phyloP scores from a whole-genome alignment of 2,113 vertebrate genomes.

The Serinus canaria region DNA sequence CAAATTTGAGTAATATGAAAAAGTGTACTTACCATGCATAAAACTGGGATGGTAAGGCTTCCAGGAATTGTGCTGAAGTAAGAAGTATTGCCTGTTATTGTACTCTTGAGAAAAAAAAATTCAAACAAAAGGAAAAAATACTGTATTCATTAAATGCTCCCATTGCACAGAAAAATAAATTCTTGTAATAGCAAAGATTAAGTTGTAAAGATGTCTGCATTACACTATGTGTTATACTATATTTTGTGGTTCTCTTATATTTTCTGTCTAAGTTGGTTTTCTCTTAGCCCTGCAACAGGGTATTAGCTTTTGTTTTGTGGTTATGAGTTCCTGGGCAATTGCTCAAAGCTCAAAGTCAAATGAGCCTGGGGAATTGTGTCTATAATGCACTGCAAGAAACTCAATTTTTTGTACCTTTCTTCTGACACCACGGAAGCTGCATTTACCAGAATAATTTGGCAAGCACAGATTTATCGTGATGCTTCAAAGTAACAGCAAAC shows the following conservation, averaged over 20 bases:
- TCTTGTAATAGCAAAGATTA: background rate
- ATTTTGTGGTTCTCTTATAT: background rate
- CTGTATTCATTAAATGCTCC: background rate
- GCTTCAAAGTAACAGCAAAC: conserved; percentile 62
- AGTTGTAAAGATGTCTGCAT: background rate
- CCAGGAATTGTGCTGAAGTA: background rate
- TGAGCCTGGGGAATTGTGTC: rapidly evolving
- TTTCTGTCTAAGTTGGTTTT: background rate
- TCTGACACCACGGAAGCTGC: background rate
- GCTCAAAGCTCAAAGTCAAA: background rate
- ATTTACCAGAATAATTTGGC: conserved; percentile 20
- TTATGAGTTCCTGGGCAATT: background rate
- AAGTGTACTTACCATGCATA: background rate
- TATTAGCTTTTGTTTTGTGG: background rate
- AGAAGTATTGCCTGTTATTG: background rate
- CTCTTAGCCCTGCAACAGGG: background rate
- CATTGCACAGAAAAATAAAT: background rate
- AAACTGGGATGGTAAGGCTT: background rate
- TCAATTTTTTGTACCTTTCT: background rate
- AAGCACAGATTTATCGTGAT: conserved; percentile 37
- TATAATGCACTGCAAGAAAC: background rate
- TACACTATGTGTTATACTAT: background rate
- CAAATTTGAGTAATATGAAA: background rate
- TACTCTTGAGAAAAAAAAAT: background rate
- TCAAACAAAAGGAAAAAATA: background rate